phyloP scores from a whole-genome alignment of 2,797 vertebrate genomes.

The Nothura maculosa region DNA sequence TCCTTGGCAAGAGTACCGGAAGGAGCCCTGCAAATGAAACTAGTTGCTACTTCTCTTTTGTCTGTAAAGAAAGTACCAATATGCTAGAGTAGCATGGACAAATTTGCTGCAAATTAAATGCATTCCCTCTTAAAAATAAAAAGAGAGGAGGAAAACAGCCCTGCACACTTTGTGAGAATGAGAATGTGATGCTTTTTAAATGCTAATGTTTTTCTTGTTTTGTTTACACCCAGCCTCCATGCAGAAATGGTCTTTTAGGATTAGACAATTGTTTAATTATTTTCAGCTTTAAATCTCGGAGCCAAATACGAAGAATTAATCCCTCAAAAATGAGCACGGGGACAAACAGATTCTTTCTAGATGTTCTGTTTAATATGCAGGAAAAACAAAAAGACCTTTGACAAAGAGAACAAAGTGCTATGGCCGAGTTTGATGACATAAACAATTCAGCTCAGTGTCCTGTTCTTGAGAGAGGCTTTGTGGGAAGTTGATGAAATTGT shows the following conservation, averaged over 20 bases:
- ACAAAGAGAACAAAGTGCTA: not conserved
- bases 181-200: not conserved
- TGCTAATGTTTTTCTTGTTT: not conserved
- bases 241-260: not conserved
- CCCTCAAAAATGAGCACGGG: not conserved
- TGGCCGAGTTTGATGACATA: not conserved
- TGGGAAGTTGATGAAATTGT: not conserved
- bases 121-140: not conserved
- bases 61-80: not conserved
- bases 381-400: not conserved
- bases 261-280: not conserved
- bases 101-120: not conserved
- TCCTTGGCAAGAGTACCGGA: accelerated
- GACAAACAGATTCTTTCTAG: not conserved
- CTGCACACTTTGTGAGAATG: not conserved
- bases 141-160: accelerated
- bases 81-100: accelerated
- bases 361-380: not conserved
- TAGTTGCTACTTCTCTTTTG: accelerated
- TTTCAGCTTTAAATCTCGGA: not conserved
- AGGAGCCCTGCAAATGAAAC: accelerated
- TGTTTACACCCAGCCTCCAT: not conserved
- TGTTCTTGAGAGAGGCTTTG: not conserved
- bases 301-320: not conserved
- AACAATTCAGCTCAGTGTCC: not conserved